Base-by-base conservation (phyloP, 2,888 invertebrate species). In the Drosophila greeni region DNA sequence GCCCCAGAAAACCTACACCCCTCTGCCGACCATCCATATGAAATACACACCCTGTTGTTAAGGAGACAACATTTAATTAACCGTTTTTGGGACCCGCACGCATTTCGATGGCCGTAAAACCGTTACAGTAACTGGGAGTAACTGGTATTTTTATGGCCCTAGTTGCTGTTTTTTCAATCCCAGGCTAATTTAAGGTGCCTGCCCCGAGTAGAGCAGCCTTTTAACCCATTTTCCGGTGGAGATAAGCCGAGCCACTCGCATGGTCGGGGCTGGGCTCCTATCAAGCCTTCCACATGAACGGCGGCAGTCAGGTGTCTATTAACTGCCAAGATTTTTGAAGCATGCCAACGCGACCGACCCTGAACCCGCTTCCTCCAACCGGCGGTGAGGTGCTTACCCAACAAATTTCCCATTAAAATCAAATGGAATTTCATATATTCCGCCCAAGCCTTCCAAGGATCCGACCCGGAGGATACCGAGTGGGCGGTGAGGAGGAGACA, bases 381-480 rank as follows among this genome's bases (percentile, higher is more conserved):
- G 59, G 31, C 3, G 34, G 36, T 16, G 36, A 9, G 51, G 24
- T 37, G 61, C 65, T 72, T 54, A 57, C 47, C 66, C 69, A 54
- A 42, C 58, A 43, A 79, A 74, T 71, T 74, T 69, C 64, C 71
- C 79, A 76, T 76, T 81, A 81, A 79, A 78, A 79, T 81, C 76
- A 66, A 74, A 69, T 65, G 73, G 68, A 71, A 78, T 73, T 75
- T 68, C 71, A 68, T 66, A 57, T 66, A 77, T 76, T 73, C 51
- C 39, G 52, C 24, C 42, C 42, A 24, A 49, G 36, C 51, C 34
- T 45, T 24, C 57, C 37, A 2, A 37, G 43, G 33, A 33, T 0
- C 7, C 34, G 58, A 60, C 55, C 64, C 45, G 47, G 60, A 56
- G 65, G 56, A 62, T 55, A 60, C 45, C 37, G 52, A 37, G 39